Percentiles rank a stretch among this genome's conserved stretches.
Evolutionary conservation across 2,797 vertebrate genomes (phyloP).

Genomic region (Sebastiscus albofasciatus): DNA sequence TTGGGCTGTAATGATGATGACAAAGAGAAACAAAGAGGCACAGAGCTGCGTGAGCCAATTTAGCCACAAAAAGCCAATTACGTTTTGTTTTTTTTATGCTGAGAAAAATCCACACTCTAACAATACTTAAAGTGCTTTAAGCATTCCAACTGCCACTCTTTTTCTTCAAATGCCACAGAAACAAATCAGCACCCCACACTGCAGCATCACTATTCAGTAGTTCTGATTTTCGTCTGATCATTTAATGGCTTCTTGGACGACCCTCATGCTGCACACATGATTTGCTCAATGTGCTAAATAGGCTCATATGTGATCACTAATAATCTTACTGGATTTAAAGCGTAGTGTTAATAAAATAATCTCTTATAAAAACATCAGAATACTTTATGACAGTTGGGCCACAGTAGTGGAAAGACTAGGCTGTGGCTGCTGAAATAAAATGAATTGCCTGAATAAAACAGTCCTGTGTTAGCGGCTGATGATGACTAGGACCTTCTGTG

Average conservation of each 20-base stretch:
- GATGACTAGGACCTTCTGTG: neutral
- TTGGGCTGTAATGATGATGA: constrained; percentile 14
- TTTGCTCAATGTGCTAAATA: neutral
- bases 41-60: neutral
- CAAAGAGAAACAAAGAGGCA: constrained; percentile 13
- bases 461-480: neutral
- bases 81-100: neutral
- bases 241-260: neutral
- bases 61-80: constrained; percentile 17
- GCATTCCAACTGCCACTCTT: neutral
- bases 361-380: neutral
- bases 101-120: neutral
- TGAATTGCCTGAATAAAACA: neutral
- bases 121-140: neutral
- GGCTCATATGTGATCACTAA: neutral
- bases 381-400: neutral
- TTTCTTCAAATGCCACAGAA: neutral
- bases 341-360: neutral
- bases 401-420: neutral
- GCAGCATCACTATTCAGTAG: neutral
- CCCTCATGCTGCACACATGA: neutral
- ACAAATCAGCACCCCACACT: neutral
- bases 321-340: neutral
- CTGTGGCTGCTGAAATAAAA: neutral
- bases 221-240: neutral